A percentile compares a stretch with the other conserved stretches of the same genome.
These are phyloP conservation scores for Dendrolimus punctatus DNA, from an alignment of 1,140 invertebrate species.

Conservation along the genomic window DNA sequence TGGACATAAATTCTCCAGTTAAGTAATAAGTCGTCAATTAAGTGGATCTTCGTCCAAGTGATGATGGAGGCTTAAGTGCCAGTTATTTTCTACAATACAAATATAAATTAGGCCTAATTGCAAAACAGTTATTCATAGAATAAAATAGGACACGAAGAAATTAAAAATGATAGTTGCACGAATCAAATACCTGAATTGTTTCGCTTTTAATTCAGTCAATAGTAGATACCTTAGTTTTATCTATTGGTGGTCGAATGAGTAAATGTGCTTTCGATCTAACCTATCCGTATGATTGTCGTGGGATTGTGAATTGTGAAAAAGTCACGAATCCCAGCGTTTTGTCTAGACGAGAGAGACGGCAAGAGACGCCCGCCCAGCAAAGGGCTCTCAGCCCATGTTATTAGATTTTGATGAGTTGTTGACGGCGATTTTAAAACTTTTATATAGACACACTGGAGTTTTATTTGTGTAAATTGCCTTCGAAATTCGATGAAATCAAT, in stretches of 20 bases:
- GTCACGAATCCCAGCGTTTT: constrained; percentile 50
- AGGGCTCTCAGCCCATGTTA: constrained; percentile 46
- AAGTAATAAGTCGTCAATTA: no score
- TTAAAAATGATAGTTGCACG: no score
- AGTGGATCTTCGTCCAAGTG: no score
- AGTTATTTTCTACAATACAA: no score
- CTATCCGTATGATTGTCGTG: constrained; percentile 39
- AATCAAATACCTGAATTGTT: no score
- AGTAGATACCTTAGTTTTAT: no score
- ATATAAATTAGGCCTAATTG: no score
- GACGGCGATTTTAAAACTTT: constrained; percentile 33
- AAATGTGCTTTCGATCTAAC: background rate
- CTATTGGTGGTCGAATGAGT: background rate
- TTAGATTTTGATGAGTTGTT: constrained; percentile 62
- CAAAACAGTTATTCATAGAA: no score
- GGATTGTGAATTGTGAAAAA: constrained; percentile 50
- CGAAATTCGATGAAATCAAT: constrained; percentile 3
- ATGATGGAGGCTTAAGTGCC: no score
- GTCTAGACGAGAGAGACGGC: constrained; percentile 54
- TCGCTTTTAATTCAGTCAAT: no score
- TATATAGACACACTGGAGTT: constrained; percentile 10
- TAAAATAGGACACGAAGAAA: no score
- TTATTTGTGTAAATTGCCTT: constrained; percentile 8
- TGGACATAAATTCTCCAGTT: no score
- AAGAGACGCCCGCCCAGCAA: constrained; percentile 23